Evolutionary conservation across 2,113 vertebrate species (phyloP), one percentile per base, ranked within the genome.

Genomic region (Typhlomys cinereus): DNA sequence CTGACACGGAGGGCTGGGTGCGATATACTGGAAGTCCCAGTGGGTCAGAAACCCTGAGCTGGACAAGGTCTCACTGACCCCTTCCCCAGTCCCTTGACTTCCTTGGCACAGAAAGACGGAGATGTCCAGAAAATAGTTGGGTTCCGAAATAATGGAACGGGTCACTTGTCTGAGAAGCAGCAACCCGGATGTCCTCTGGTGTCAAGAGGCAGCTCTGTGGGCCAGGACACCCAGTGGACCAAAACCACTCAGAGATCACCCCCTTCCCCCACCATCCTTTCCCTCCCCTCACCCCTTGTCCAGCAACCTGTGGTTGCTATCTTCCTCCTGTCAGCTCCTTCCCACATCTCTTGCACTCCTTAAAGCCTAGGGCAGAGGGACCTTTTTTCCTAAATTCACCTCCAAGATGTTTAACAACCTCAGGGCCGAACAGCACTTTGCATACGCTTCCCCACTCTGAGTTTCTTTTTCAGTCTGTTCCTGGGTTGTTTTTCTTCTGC

Each of bases 131-230:
- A 61, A 76, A 52, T n/a, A 46, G 20, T 31, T 11, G 2, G 31
- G 14, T 21, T 34, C 54, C 54, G 57, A 36, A 31, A 6, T 3
- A 8, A 4, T 31, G 14, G 89, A 10, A 21, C 18, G 41, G n/a
- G 9, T 0, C 2, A 8, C 46, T 66, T 69, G 21, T 34, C 67
- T 29, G 54, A 39, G 34, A 36, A 80, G 46, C 20, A 48, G 41
- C 29, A 13, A 7, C 3, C 2, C 23, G 2, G 4, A n/a, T 18
- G 59, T 25, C 20, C 15, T 5, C 34, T 1, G 4, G 3, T 17
- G 15, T 39, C 52, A 13, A 34, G 39, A 73, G 82, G 76, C 9
- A 71, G 84, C 25, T 50, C 64, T 41, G 44, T 12, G 6, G 21
- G 4, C 6, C 1, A 23, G 14, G 95, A 1, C 8, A 69, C 61